These are phyloP conservation scores for Periphyllus acericola DNA, from an alignment of 2,888 invertebrate genomes.

Conservation along the genomic window DNA sequence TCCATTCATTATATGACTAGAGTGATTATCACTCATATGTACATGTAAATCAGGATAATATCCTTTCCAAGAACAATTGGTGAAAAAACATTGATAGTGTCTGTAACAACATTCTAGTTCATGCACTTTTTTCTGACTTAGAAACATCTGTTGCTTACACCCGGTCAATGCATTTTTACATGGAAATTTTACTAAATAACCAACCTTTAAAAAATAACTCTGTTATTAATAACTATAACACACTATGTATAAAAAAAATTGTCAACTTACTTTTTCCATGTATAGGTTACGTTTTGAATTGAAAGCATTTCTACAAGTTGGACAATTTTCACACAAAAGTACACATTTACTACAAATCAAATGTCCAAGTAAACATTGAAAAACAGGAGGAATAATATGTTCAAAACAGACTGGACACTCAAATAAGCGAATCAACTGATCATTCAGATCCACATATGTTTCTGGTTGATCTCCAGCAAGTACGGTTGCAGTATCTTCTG, in stretches of 20 bases:
- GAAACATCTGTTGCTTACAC: slow-evolving; percentile 69
- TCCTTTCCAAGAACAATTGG: slow-evolving; percentile 67
- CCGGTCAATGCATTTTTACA: slow-evolving; percentile 69
- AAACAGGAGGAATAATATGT: slow-evolving; percentile 73
- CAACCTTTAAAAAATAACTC: slow-evolving; percentile 67
- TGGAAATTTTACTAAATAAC: slow-evolving; percentile 71
- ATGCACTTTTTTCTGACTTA: slow-evolving; percentile 69
- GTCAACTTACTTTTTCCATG: slow-evolving; percentile 70
- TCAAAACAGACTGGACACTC: slow-evolving; percentile 76
- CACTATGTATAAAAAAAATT: neutral
- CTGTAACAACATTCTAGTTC: slow-evolving; percentile 70
- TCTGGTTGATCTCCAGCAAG: slow-evolving; percentile 55
- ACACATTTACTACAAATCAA: slow-evolving; percentile 73
- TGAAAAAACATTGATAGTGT: slow-evolving; percentile 70
- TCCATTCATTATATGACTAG: slow-evolving; percentile 63
- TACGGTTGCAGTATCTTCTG: neutral
- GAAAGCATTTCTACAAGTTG: slow-evolving; percentile 71
- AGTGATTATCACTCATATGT: slow-evolving; percentile 65
- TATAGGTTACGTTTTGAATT: slow-evolving; percentile 70
- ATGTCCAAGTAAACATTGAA: slow-evolving; percentile 75
- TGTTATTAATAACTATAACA: neutral
- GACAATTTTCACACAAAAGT: slow-evolving; percentile 71
- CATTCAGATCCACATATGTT: slow-evolving; percentile 63
- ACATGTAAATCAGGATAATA: slow-evolving; percentile 63
- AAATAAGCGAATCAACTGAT: slow-evolving; percentile 69